Evolutionary conservation across 2,888 invertebrate genomes (phyloP), one percentile per base, ranked within the genome.

Genomic region (Yponomeuta sedellus): DNA sequence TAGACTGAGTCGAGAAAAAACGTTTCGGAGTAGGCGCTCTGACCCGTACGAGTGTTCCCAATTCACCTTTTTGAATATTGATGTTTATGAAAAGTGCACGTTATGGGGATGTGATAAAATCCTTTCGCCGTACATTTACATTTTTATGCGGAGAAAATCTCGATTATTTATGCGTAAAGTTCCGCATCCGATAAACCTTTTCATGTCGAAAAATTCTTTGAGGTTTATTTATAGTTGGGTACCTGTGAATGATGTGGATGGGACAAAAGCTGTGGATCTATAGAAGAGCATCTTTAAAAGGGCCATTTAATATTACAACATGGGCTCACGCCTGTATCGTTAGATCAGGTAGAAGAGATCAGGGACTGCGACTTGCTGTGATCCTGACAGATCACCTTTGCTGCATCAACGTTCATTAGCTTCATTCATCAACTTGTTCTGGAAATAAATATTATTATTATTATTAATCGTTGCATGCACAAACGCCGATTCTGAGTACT

Each of bases 61-160:
- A 75, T 77, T 77, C 74, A 71, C 79, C 80, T 78, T 82, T 86
- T 86, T 86, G 82, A 86, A 88, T 88, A 88, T 88, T 86, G 83
- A 87, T 86, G 82, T 85, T 86, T 85, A 85, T 87, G 81, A 80
- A 82, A 81, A 83, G 58, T 20, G n/a, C 58, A 22, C 58, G 20
- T 19, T 52, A 52, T 52, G 16, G 44, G 16, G 44, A 52, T 52
- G 16, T 52, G 44, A 52, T 52, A 52, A 52, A 52, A 52, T 52
- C 44, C 44, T 52, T 52, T 52, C 44, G 44, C 16, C 44, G 44
- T 52, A 52, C 12, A 52, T 52, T 16, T 16, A 16, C 44, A 52
- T 52, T 52, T 52, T 52, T 52, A 52, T 16, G 44, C 16, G 44
- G 5, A 12, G 44, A 52, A 34, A 34, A 52, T 52, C 44, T 52